These are phyloP conservation scores for Galerucella pusilla DNA, from an alignment of 2,888 invertebrate genomes.

Conservation along the genomic window DNA sequence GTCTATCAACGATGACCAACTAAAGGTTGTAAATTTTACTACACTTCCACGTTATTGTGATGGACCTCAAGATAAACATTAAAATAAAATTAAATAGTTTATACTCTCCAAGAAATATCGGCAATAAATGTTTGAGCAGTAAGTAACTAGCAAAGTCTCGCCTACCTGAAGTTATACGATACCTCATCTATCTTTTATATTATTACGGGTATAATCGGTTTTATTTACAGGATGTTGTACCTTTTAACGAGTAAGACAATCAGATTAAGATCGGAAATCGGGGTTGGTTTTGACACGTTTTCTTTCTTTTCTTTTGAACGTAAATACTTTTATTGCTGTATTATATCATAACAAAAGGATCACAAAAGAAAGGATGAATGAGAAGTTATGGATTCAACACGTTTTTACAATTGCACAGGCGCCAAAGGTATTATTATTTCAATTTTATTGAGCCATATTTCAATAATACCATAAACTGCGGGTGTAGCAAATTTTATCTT, in stretches of 20 bases:
- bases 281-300: conserved; percentile 6
- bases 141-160: conserved; percentile 23
- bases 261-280: neutral
- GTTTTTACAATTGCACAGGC: neutral
- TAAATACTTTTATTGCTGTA: neutral
- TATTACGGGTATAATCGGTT: conserved; percentile 11
- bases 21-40: conserved; percentile 6
- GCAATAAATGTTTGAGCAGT: conserved; percentile 29
- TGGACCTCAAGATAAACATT: conserved; percentile 29
- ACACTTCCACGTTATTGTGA: conserved; percentile 14
- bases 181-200: conserved; percentile 16
- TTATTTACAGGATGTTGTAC: conserved; percentile 3
- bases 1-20: neutral
- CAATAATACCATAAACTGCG: neutral
- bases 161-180: conserved; percentile 33
- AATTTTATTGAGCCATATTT: neutral
- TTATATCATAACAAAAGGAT: neutral
- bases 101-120: conserved; percentile 30
- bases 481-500: no score
- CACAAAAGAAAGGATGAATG: neutral
- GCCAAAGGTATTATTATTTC: neutral
- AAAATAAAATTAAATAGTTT: conserved; percentile 25
- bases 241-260: conserved; percentile 9
- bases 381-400: neutral
- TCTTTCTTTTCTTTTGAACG: neutral